A percentile compares a stretch with the other conserved stretches of the same genome.
Conservation (phyloP, 2,797 vertebrate genomes). For the Microctenopoma lineatum region DNA sequence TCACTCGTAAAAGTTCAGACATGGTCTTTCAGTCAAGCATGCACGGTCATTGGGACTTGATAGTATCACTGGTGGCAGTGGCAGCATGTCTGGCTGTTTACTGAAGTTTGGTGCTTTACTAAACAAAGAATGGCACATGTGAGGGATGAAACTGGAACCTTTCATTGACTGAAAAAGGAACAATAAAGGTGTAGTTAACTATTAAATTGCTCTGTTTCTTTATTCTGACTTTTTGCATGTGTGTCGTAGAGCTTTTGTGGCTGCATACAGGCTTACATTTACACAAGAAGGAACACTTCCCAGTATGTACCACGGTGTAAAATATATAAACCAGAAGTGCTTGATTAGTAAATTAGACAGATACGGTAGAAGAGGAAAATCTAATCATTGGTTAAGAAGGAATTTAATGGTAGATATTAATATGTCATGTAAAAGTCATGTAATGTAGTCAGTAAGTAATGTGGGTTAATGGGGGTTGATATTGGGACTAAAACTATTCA, state of each 20-base stretch:
- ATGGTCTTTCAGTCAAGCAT: conserved; percentile 27
- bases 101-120: conserved; percentile 54
- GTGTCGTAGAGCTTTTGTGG: not conserved
- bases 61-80: conserved; percentile 52
- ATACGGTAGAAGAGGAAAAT: too few species aligned
- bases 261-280: not conserved
- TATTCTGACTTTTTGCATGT: conserved; percentile 24
- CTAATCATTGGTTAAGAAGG: too few species aligned
- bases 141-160: conserved; percentile 73
- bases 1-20: conserved; percentile 62
- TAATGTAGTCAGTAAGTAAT: too few species aligned
- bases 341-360: too few species aligned
- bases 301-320: not conserved
- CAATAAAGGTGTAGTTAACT: conserved; percentile 84
- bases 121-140: conserved; percentile 59
- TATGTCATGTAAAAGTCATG: too few species aligned
- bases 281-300: not conserved
- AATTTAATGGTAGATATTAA: too few species aligned
- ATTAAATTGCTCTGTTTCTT: conserved; percentile 42
- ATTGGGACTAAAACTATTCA: too few species aligned
- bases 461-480: too few species aligned
- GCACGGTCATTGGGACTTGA: conserved; percentile 41
- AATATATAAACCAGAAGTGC: too few species aligned
- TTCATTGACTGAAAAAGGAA: conserved; percentile 75
- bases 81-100: conserved; percentile 50